phyloP scores from a whole-genome alignment of 2,113 vertebrate genomes.

The Chitala chitala region DNA sequence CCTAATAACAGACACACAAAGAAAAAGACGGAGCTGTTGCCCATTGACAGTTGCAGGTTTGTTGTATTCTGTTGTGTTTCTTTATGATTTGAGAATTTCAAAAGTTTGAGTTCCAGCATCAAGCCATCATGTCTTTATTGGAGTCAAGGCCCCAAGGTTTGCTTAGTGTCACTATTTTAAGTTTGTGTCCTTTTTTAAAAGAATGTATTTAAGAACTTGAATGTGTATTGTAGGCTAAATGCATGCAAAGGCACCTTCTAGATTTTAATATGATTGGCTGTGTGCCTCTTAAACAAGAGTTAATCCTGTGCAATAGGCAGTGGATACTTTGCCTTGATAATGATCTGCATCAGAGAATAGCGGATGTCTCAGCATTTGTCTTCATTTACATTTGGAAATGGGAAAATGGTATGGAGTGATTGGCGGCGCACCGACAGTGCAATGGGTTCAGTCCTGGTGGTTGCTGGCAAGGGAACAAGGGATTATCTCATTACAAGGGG shows the following conservation, averaged over 20 bases:
- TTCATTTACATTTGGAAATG: not conserved
- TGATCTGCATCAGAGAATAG: not conserved
- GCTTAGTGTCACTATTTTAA: too few relatives aligned
- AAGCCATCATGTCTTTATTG: too few relatives aligned
- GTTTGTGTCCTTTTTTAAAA: too few relatives aligned
- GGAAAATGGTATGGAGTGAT: not conserved
- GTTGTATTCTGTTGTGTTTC: too few relatives aligned
- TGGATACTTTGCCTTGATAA: not conserved
- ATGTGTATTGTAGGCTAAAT: too few relatives aligned
- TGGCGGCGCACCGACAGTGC: not conserved
- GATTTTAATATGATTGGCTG: not conserved
- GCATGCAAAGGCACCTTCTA: not conserved
- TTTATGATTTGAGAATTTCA: too few relatives aligned
- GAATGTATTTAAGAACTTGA: not conserved
- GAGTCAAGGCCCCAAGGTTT: too few relatives aligned
- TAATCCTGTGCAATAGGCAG: not conserved
- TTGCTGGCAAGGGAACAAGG: not conserved
- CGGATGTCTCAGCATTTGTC: not conserved
- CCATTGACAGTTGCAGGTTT: too few relatives aligned
- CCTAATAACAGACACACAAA: too few relatives aligned
- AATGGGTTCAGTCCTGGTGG: not conserved
- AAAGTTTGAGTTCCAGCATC: too few relatives aligned
- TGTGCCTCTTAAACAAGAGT: slow-evolving; percentile 8
- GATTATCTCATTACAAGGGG: slow-evolving; percentile 22
- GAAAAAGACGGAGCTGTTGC: too few relatives aligned